phyloP scores from a whole-genome alignment of 2,888 invertebrate genomes.

The Meghimatium bilineatum region DNA sequence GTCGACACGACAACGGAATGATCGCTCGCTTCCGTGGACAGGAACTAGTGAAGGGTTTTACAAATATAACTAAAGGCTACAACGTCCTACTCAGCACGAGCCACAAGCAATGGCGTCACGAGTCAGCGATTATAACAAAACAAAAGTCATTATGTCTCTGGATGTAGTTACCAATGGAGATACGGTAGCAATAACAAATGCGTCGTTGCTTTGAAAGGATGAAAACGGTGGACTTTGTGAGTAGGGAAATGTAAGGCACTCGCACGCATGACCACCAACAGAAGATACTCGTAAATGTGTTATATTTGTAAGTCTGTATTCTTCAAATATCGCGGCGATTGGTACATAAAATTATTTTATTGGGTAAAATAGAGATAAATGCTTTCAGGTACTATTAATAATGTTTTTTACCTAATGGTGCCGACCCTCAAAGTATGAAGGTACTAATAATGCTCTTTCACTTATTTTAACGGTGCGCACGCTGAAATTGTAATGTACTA shows the following conservation, averaged over 20 bases:
- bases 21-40: neutral
- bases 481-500: too few relatives aligned
- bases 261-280: too few relatives aligned
- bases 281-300: too few relatives aligned
- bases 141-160: neutral
- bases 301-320: too few relatives aligned
- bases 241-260: neutral
- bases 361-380: too few relatives aligned
- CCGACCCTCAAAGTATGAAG: too few relatives aligned
- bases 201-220: neutral
- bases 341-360: too few relatives aligned
- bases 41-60: neutral
- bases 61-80: neutral
- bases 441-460: too few relatives aligned
- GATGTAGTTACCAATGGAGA: neutral
- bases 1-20: neutral
- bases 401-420: too few relatives aligned
- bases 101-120: conserved; percentile 9
- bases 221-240: neutral
- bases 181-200: neutral
- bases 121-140: neutral
- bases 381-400: too few relatives aligned
- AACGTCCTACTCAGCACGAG: neutral
- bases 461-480: too few relatives aligned
- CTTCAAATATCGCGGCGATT: too few relatives aligned